Conservation (phyloP, 1,140 invertebrate species). For the Nomia melanderi region DNA sequence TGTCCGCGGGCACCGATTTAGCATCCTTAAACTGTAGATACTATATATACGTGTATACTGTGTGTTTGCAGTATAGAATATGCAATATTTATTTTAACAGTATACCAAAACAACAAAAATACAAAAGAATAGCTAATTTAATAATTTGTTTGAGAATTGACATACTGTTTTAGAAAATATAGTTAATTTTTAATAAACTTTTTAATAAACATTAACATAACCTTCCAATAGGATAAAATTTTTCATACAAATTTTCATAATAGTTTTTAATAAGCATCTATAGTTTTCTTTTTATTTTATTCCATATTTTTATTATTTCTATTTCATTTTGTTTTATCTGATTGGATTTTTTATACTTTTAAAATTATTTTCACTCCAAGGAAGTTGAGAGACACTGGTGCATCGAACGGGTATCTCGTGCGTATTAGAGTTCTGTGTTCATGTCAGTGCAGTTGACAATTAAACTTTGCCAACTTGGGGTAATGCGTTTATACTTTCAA, state of each 20-base stretch:
- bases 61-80: too few species aligned
- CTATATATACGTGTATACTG: too few species aligned
- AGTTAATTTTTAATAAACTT: background rate
- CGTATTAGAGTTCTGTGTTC: background rate
- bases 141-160: background rate
- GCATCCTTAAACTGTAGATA: too few species aligned
- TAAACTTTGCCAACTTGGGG: slow-evolving; percentile 30
- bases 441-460: slow-evolving; percentile 50
- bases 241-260: background rate
- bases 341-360: background rate
- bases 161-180: background rate
- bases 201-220: background rate
- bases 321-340: background rate
- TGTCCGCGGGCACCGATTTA: too few species aligned
- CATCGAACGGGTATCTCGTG: slow-evolving; percentile 26
- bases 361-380: background rate
- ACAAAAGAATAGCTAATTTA: background rate
- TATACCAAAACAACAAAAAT: too few species aligned
- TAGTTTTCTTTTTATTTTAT: background rate
- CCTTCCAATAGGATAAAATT: background rate
- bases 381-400: slow-evolving; percentile 31
- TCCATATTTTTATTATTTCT: too few species aligned
- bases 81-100: too few species aligned
- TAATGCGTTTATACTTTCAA: background rate
- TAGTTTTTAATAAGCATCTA: background rate